These are phyloP conservation scores for Psephotus haematonotus DNA, from an alignment of 2,113 vertebrate genomes.

Conservation along the genomic window DNA sequence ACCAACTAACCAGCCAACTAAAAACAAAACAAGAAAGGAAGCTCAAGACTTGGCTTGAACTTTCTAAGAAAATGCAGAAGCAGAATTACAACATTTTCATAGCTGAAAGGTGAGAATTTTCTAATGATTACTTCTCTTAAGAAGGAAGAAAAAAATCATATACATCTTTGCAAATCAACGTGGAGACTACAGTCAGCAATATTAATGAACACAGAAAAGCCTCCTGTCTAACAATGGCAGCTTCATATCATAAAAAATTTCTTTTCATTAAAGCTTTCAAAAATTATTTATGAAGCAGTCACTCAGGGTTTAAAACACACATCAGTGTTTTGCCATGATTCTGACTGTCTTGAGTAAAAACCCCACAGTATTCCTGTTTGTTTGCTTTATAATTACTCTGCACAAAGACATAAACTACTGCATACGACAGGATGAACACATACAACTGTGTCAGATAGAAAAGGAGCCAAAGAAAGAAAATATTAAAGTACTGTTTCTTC, in stretches of 20 bases:
- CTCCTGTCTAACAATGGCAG: not conserved
- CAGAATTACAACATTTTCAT: conserved; percentile 26
- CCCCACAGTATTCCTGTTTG: not conserved
- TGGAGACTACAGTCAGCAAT: conserved; percentile 29
- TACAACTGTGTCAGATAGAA: not conserved
- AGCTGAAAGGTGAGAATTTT: conserved; percentile 9
- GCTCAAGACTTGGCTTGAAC: conserved; percentile 63
- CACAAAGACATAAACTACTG: not conserved
- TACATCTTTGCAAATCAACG: conserved; percentile 3
- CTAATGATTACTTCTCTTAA: not conserved
- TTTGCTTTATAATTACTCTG: not conserved
- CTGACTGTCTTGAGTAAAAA: not conserved
- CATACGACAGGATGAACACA: not conserved
- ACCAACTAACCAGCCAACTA: conserved; percentile 16
- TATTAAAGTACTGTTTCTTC: conserved; percentile 6
- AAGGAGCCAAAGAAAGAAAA: not conserved
- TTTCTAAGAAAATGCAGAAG: conserved; percentile 25
- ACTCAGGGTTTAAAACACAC: not conserved
- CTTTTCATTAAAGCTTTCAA: not conserved
- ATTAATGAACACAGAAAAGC: conserved; percentile 27
- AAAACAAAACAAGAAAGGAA: conserved; percentile 59
- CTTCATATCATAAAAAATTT: not conserved
- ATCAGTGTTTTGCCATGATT: not conserved
- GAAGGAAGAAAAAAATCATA: not conserved
- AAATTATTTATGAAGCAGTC: conserved; percentile 45